Base-by-base conservation (phyloP, 2,113 vertebrate genomes). In the Phalacrocorax pelagicus region DNA sequence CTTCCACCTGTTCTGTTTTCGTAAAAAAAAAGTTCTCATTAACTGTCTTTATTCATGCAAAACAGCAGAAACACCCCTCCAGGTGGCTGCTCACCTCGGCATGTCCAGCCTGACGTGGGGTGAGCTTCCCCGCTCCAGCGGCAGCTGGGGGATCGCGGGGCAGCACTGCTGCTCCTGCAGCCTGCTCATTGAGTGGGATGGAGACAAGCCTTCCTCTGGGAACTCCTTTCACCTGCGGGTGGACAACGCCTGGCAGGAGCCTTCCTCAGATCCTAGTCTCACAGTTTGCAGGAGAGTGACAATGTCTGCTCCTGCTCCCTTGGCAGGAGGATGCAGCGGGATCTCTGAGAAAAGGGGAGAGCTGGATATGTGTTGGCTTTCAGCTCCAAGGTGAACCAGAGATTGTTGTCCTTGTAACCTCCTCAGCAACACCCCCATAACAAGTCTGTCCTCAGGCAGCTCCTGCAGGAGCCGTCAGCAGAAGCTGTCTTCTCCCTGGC, bases 131-230 rank as follows among this genome's bases (percentile, higher is more conserved):
- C 2, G 1, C 17, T 57, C 42, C 49, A 19, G 20, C 2, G 7
- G 10, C 57, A 82, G 30, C 54, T 14, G 34, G n/a, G 32, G 15
- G 8, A 15, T 12, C 3, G 1, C 4, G 36, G 36, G 32, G 40
- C 1, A 8, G 32, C 62, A 44, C 55, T 32, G 61, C 23, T 9
- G 15, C 38, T 90, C 58, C 63, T 44, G 44, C 36, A 51, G 40
- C 38, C 44, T 57, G 58, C 21, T 51, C 26, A 29, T 30, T 0
- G 0, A 74, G 57, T 3, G 10, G 1, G 57, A n/a, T 0, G 0
- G n/a, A 40, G 34, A 47, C 10, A 12, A 94, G 18, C 11, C 23
- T 62, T 49, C 15, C 36, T 17, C 1, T 0, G 6, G 23, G 11
- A 15, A 27, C 3, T 57, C 10, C n/a, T 27, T 67, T 65, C 30